Evolutionary conservation across 2,888 invertebrate genomes (phyloP), one percentile per base, ranked within the genome.

Genomic region (Entomobrya proxima): DNA sequence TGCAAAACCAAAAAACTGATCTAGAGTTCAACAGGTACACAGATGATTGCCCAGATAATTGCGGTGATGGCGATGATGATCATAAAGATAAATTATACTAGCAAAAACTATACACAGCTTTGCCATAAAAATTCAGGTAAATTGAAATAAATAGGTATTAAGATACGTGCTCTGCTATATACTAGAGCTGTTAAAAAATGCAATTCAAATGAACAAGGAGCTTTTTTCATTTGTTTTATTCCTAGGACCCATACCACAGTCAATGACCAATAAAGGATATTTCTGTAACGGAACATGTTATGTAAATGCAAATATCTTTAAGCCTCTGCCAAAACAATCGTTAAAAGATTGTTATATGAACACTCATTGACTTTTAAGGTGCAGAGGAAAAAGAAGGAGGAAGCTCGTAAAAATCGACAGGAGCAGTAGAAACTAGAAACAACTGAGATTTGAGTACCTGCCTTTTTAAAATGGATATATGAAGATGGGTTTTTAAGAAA

Each of bases 201-300:
- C n/a, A n/a, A n/a, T n/a, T n/a, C n/a, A n/a, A n/a, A n/a, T n/a
- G n/a, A n/a, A n/a, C n/a, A n/a, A n/a, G n/a, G n/a, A n/a, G n/a
- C n/a, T 21, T 52, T 52, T 6, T n/a, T 64, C 1, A 18, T 64
- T 35, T 64, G 35, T 37, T 37, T 11, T 67, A 18, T 18, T 21
- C 21, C 67, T 9, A 13, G n/a, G n/a, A n/a, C n/a, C n/a, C n/a
- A n/a, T n/a, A n/a, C n/a, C 11, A 11, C 78, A 78, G 78, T 80
- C 69, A 80, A 80, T 80, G 79, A 69, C 69, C 69, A 80, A 80
- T 80, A 80, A 80, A 80, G 55, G 55, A 69, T 50, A 67, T 15
- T 7, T n/a, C 37, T 11, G 21, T 80, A 80, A 80, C 79, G 79
- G 79, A 80, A 79, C 78, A 67, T 44, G 55, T 18, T 79, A 79